Conservation (phyloP, 1,140 invertebrate genomes). For the Brachionus asplanchnoidis region DNA sequence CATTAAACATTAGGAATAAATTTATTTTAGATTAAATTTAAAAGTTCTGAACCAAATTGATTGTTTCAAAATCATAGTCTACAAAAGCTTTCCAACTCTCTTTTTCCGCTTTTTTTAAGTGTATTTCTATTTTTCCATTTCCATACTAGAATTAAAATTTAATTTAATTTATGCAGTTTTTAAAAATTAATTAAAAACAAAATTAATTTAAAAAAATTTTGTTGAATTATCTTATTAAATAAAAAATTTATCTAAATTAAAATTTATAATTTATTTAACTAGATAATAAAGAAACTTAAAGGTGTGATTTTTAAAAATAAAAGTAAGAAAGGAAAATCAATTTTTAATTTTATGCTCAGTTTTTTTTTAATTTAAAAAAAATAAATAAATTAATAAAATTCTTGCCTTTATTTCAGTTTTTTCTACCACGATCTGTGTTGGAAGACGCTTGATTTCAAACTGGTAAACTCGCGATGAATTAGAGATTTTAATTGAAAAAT, state of each 20-base stretch:
- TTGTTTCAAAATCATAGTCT: constrained; percentile 30
- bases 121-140: background rate
- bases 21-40: background rate
- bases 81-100: constrained; percentile 1
- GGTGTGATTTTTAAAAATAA: no score
- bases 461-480: background rate
- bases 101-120: background rate
- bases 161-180: no score
- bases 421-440: background rate
- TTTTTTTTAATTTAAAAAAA: no score
- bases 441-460: constrained; percentile 17
- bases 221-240: no score
- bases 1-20: background rate
- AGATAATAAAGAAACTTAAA: no score
- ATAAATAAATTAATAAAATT: background rate
- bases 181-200: no score
- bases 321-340: no score
- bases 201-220: no score
- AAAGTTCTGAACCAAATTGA: background rate
- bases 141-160: constrained; percentile 1
- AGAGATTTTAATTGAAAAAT: background rate
- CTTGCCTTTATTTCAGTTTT: constrained; percentile 28
- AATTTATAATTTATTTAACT: no score
- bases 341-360: no score
- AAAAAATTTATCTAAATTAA: no score